Evolutionary conservation across 2,113 vertebrate species (phyloP).

Genomic region (Fulmarus glacialis): DNA sequence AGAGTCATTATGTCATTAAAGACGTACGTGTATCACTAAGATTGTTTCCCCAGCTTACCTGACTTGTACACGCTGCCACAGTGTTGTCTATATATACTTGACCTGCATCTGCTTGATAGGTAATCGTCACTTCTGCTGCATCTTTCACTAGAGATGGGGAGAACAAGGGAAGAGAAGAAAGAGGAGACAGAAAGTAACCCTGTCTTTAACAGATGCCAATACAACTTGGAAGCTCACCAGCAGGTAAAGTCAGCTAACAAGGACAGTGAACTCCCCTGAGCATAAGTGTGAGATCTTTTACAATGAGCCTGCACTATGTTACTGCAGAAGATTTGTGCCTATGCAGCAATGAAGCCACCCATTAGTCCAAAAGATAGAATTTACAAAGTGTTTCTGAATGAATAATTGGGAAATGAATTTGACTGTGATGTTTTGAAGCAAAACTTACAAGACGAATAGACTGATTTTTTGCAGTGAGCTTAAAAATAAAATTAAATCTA

Average conservation of each 20-base stretch:
- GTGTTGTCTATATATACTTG: background rate
- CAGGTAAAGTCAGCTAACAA: background rate
- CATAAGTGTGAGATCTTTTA: background rate
- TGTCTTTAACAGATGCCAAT: background rate
- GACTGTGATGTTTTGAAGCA: background rate
- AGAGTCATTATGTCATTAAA: background rate
- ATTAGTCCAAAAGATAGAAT: background rate
- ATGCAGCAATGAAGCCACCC: background rate
- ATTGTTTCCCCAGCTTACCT: background rate
- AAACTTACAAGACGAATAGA: background rate
- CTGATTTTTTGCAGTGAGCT: background rate
- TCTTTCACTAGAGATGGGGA: background rate
- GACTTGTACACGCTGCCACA: background rate
- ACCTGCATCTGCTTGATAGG: background rate
- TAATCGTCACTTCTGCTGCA: background rate
- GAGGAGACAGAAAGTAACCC: background rate
- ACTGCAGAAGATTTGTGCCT: background rate
- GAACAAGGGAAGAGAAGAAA: background rate
- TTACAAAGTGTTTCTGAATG: background rate
- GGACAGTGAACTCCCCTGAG: background rate
- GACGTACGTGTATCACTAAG: background rate
- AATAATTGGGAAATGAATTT: background rate
- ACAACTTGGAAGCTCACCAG: background rate
- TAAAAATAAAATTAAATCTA: background rate
- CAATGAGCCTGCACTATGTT: background rate